Evolutionary conservation across 2,797 vertebrate species (phyloP).

Genomic region (Tangara arthus): DNA sequence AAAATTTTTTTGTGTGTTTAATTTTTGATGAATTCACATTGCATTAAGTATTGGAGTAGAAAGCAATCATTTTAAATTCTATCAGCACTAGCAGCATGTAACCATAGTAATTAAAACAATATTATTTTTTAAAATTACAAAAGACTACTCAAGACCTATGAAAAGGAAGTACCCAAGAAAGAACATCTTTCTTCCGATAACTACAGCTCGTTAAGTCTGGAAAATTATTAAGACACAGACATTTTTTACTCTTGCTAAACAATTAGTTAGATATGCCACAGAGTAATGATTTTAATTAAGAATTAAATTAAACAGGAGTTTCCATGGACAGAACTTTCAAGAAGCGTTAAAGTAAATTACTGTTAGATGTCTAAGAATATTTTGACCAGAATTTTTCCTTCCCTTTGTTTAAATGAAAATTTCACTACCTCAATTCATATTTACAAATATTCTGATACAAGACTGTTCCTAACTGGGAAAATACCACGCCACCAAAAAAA

Average conservation of each 20-base stretch:
- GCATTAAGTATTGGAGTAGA: slow-evolving; percentile 3
- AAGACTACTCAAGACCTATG: slow-evolving; percentile 25
- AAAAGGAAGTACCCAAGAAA: slow-evolving; percentile 22
- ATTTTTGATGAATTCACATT: slow-evolving; percentile 13
- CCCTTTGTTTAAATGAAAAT: background rate
- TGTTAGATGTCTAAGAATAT: background rate
- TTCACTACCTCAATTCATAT: background rate
- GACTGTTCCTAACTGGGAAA: background rate
- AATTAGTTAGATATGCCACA: background rate
- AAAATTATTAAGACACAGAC: slow-evolving; percentile 47
- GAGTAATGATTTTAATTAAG: slow-evolving; percentile 37
- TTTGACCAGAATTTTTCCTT: background rate
- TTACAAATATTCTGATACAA: background rate
- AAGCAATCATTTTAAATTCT: background rate
- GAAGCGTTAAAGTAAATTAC: background rate
- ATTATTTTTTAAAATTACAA: slow-evolving; percentile 27
- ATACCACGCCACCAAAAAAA: background rate
- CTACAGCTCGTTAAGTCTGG: background rate
- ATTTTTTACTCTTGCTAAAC: slow-evolving; percentile 30
- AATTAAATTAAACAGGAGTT: background rate
- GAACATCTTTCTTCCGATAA: slow-evolving; percentile 27
- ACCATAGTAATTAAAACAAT: slow-evolving; percentile 55
- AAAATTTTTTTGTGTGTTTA: background rate
- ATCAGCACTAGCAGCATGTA: slow-evolving; percentile 15
- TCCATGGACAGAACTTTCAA: background rate